phyloP scores from a whole-genome alignment of 1,140 invertebrate species.

The Spodoptera frugiperda region DNA sequence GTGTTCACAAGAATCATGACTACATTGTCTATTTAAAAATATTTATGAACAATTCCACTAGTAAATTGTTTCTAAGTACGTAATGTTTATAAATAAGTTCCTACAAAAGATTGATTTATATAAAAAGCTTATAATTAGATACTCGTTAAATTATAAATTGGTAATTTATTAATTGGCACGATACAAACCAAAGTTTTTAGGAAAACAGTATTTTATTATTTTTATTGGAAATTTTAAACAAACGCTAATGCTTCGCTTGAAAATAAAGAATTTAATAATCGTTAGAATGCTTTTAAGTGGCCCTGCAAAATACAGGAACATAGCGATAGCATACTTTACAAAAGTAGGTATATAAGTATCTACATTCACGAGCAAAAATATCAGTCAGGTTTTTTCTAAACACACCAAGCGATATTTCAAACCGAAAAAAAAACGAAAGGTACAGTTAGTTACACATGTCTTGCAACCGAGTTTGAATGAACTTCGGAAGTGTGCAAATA shows the following conservation, averaged over 20 bases:
- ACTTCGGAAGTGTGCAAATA: no score
- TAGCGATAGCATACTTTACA: no score
- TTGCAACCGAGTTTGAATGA: no score
- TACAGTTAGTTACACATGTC: no score
- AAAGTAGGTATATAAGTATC: no score
- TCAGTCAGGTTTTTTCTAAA: no score
- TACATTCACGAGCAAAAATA: no score
- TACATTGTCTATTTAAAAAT: constrained; percentile 14
- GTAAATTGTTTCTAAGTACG: neutral
- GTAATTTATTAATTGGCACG: constrained; percentile 39
- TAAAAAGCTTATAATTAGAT: constrained; percentile 8
- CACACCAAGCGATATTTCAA: no score
- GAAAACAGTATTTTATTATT: constrained; percentile 35
- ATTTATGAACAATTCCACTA: constrained; percentile 7
- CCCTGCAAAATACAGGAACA: no score
- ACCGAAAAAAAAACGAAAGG: no score
- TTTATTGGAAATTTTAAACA: constrained; percentile 9
- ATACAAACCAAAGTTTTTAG: constrained; percentile 47
- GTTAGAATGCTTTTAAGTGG: no score
- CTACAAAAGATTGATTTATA: constrained; percentile 35
- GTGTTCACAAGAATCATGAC: constrained; percentile 34
- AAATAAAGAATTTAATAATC: neutral
- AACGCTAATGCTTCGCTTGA: constrained; percentile 2
- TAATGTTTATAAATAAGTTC: constrained; percentile 39
- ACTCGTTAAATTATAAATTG: constrained; percentile 34